Base-by-base conservation (phyloP, 2,797 vertebrate species). In the Channa striata region DNA sequence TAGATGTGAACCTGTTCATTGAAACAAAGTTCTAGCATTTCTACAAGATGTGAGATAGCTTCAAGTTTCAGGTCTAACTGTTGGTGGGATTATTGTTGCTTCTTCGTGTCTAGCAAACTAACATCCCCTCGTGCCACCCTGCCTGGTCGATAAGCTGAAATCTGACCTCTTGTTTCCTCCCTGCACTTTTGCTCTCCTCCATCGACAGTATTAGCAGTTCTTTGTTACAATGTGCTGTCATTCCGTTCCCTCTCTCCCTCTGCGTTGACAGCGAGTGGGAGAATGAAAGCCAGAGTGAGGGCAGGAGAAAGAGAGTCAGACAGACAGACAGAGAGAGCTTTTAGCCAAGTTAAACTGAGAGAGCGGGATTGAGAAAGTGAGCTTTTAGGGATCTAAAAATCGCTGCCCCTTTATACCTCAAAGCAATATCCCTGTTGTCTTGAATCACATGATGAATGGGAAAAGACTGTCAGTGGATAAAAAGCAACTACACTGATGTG, bases 321-420 rank as follows among this genome's bases (percentile, higher is more conserved):
- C 4, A 59, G 39, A 53, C 8, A 34, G 63, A 47, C 25, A 61
- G 51, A 46, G n/a, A 46, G 39, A 48, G 78, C 73, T 83, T 85
- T 86, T 77, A 75, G 50, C 47, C 52, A 78, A 74, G 79, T 77
- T 83, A 76, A 83, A 82, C 51, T 68, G 34, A 70, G 30, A 54
- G 33, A 44, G 49, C 0, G 44, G 40, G 34, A 74, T 52, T 11
- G 67, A 62, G 56, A 80, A 66, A 79, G 74, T 48, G 59, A 86
- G 80, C 80, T 80, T 87, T 87, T 77, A 81, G 76, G 67, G 61
- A 74, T 76, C 81, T 86, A 84, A 92, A 89, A 92, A 84, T 77
- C 53, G 57, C 47, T 62, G 40, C 65, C 61, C 59, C 50, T 76
- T 83, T 88, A 59, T 80, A 61, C 74, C 70, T 74, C 63, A 69